Evolutionary conservation across 2,113 vertebrate species (phyloP).

Genomic region (Zootoca vivipara): DNA sequence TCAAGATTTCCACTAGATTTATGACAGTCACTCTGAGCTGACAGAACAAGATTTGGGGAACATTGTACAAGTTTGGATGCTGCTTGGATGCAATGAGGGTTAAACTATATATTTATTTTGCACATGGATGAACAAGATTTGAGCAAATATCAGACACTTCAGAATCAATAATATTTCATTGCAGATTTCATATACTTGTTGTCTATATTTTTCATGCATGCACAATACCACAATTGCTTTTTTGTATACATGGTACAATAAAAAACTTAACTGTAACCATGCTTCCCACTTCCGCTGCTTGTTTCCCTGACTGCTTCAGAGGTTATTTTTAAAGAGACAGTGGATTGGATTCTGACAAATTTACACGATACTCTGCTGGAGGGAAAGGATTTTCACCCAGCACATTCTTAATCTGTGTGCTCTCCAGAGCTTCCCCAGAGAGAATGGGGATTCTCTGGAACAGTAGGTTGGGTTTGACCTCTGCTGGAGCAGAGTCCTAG

Average conservation of each 20-base stretch:
- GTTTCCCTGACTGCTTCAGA: constrained; percentile 58
- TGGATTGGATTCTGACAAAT: too few relatives aligned
- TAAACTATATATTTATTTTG: neutral
- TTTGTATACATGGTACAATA: constrained; percentile 57
- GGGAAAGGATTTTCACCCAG: too few relatives aligned
- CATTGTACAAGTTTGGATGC: too few relatives aligned
- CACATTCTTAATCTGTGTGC: neutral
- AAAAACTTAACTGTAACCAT: constrained; percentile 15
- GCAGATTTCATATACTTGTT: constrained; percentile 61
- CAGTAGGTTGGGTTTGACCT: neutral
- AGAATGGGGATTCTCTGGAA: neutral
- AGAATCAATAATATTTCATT: constrained; percentile 49
- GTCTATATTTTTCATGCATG: constrained; percentile 49
- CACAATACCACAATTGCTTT: constrained; percentile 54
- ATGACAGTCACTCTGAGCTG: neutral
- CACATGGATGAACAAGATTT: neutral
- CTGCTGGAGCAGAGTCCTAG: neutral
- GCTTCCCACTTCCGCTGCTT: constrained; percentile 46
- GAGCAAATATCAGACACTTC: constrained; percentile 29
- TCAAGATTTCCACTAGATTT: neutral
- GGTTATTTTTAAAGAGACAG: neutral
- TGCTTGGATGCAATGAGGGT: neutral
- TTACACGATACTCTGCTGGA: too few relatives aligned
- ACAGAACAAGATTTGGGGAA: neutral
- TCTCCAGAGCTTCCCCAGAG: neutral